Evolutionary conservation across 2,888 invertebrate species (phyloP).

Genomic region (Orchesella flavescens): DNA sequence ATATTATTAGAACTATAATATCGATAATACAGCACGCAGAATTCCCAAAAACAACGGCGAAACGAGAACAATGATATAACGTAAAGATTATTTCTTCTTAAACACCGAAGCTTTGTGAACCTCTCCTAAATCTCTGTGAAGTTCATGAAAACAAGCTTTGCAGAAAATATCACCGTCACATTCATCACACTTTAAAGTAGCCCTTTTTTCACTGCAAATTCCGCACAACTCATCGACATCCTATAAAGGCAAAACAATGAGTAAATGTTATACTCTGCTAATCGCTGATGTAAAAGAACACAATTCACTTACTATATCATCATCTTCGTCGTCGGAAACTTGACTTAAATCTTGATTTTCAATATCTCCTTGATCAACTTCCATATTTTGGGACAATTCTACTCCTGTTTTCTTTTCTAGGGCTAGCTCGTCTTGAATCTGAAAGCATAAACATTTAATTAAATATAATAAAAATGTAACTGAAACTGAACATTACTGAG

Average conservation of each 20-base stretch:
- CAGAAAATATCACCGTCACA: constrained; percentile 89
- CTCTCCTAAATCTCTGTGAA: constrained; percentile 77
- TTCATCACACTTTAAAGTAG: constrained; percentile 82
- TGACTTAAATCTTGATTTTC: constrained; percentile 51
- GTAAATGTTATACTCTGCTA: neutral
- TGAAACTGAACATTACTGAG: too few species aligned
- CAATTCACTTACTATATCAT: constrained; percentile 51
- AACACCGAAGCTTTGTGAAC: constrained; percentile 58
- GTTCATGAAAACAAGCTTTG: constrained; percentile 82
- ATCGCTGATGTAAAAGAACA: too few species aligned
- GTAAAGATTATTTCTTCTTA: constrained; percentile 38
- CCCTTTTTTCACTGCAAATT: constrained; percentile 86
- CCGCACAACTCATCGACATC: constrained; percentile 86
- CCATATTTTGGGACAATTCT: neutral
- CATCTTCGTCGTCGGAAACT: constrained; percentile 47
- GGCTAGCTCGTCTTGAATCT: constrained; percentile 67
- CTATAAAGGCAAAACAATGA: constrained; percentile 21
- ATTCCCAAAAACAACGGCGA: too few species aligned
- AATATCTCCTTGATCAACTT: constrained; percentile 30
- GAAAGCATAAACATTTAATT: constrained; percentile 15
- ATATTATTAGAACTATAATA: too few species aligned
- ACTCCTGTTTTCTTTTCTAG: constrained; percentile 72
- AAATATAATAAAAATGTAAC: neutral
- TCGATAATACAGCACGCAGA: too few species aligned
- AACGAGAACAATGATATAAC: neutral